Evolutionary conservation across 2,888 invertebrate genomes (phyloP), one percentile per base, ranked within the genome.

Genomic region (Scrobipalpa costella): DNA sequence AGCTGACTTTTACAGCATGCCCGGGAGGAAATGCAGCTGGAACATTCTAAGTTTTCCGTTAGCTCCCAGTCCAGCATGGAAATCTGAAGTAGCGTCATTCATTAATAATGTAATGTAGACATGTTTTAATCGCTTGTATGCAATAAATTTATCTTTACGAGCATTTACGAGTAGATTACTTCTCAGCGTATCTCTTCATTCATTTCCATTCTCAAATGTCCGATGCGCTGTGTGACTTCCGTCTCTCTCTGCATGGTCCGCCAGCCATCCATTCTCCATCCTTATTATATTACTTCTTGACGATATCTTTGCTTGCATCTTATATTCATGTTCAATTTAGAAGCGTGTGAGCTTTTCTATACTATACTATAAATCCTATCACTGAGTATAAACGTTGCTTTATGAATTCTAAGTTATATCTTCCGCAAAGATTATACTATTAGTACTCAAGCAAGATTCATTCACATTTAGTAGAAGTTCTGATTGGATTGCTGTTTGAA

Each of bases 181-280:
- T 13, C 40, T 68, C 59, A 61, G 65, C 86, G 86, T n/a, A n/a
- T 84, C 80, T 78, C 71, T 52, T 52, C 27, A 21, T 55, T 55
- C 55, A 55, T 33, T 55, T 34, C 55, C 33, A 74, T 74, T 86
- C 87, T 89, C 85, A 76, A 78, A 80, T 90, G 76, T 78, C 88
- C 72, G 79, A 71, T 85, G 84, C 83, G 85, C 78, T 80, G 77
- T 85, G 83, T 81, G 81, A 85, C 84, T 85, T n/a, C n/a, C n/a
- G n/a, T n/a, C n/a, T n/a, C n/a, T 80, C 88, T 86, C 74, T 78
- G 75, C 81, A 85, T 83, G 88, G 79, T 85, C 73, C 83, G 85
- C 77, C 81, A 83, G 80, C 81, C 80, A 83, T 79, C 72, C 75
- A 81, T 81, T 9, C 50, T 21, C 19, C 17, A 8, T 50, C 19